Evolutionary conservation across 2,113 vertebrate genomes (phyloP), one percentile per base, ranked within the genome.

Genomic region (Rhodinocichla rosea): DNA sequence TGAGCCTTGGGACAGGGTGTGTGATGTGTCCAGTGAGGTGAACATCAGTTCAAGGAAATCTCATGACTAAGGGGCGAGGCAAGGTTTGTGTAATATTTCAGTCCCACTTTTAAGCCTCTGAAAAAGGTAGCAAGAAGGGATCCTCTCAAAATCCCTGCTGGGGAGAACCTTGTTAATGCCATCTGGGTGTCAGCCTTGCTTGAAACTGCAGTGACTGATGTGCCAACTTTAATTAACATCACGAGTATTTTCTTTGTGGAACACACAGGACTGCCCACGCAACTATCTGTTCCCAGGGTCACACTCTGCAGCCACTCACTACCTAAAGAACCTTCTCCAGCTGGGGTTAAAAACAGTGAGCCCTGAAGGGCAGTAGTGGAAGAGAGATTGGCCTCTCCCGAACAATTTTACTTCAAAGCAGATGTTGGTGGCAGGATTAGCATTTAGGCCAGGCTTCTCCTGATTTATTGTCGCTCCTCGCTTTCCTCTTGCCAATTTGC

Each of bases 11-110:
- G 32, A 60, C 22, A 32, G 32, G 6, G 26, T 10, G 8, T 1
- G 4, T 17, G 7, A 7, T 9, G 11, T 4, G 16, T 19, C 37
- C 74, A 20, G 28, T 0, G 22, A 76, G 24, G 0, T 6, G 10
- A 53, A 3, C 15, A 21, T 23, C 28, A 32, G 17, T 21, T 13
- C 23, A 59, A 42, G 35, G 40, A 53, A 87, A 63, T 27, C 19
- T 44, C 44, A 5, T 8, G 2, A 14, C 3, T 45, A 8, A 50
- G 12, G 12, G 24, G 9, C 2, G 13, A 40, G 39, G 14, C 16
- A 45, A 55, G 30, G 14, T 82, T 84, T 56, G 14, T 24, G 8
- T 12, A 68, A 57, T 13, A 6, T 6, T 74, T 57, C 27, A 27
- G 55, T 7, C 37, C 74, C 11, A 3, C 37, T 56, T 67, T 9